A percentile compares a stretch with the other conserved stretches of the same genome.
Conservation (phyloP, 2,797 vertebrate genomes). For the Neolamprologus multifasciatus region DNA sequence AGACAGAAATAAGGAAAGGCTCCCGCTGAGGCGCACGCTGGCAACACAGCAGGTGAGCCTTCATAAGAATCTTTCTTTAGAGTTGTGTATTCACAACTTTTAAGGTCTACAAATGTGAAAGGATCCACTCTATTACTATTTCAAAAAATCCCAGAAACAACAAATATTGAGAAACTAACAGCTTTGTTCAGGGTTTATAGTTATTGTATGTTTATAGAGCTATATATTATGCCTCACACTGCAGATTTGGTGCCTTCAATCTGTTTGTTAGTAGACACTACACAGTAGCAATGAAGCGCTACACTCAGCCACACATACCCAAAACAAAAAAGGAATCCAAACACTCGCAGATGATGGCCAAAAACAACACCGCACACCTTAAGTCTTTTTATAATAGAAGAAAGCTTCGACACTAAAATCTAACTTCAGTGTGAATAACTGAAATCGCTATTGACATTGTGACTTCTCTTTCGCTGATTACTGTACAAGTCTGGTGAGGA, state of each 20-base stretch:
- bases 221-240: conserved; percentile 55
- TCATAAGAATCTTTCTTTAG: conserved; percentile 69
- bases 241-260: conserved; percentile 64
- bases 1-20: conserved; percentile 52
- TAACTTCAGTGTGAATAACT: conserved; percentile 61
- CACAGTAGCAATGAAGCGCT: conserved; percentile 59
- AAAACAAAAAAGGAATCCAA: conserved; percentile 39
- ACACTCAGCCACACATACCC: conserved; percentile 54
- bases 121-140: conserved; percentile 52
- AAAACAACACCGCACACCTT: conserved; percentile 62
- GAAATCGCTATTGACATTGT: conserved; percentile 56
- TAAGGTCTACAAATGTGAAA: conserved; percentile 67
- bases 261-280: conserved; percentile 61
- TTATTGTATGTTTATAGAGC: conserved; percentile 54
- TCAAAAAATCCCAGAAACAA: conserved; percentile 60
- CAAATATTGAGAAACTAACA: conserved; percentile 63
- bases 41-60: conserved; percentile 50
- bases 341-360: conserved; percentile 65
- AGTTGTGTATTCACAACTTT: conserved; percentile 73
- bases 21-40: conserved; percentile 14
- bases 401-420: conserved; percentile 54
- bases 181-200: conserved; percentile 54
- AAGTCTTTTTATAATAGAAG: conserved; percentile 38
- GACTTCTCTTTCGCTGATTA: conserved; percentile 53
- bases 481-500: conserved; percentile 51